A percentile compares a stretch with the other conserved stretches of the same genome.
These are phyloP conservation scores for Anisognathus igniventris DNA, from an alignment of 2,797 vertebrate genomes.

Conservation along the genomic window DNA sequence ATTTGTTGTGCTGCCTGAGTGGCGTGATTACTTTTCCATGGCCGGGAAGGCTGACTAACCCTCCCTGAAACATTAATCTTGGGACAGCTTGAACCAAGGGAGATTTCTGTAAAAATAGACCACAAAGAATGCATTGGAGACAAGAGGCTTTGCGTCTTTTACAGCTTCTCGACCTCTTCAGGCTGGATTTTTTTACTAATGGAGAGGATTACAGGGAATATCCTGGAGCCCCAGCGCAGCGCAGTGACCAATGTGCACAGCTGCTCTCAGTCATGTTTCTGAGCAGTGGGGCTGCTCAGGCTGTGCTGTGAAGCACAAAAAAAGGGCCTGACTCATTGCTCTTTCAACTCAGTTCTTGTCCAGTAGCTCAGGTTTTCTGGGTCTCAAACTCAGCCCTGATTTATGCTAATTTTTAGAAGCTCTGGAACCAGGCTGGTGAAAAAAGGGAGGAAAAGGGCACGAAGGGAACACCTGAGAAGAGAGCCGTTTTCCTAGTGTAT, in stretches of 20 bases:
- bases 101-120: conserved; percentile 38
- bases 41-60: neutral
- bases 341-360: neutral
- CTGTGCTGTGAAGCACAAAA: neutral
- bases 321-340: neutral
- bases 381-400: neutral
- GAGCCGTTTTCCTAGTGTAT: neutral
- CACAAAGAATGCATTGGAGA: neutral
- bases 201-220: conserved; percentile 5
- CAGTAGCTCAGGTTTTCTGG: neutral
- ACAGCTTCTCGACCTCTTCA: conserved; percentile 33
- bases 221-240: neutral
- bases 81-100: conserved; percentile 14
- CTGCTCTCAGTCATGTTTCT: neutral
- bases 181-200: neutral
- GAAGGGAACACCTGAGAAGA: neutral
- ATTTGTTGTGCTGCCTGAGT: neutral
- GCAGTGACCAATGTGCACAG: neutral
- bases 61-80: conserved; percentile 8
- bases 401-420: neutral
- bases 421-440: neutral
- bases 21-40: neutral
- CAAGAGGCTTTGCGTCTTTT: neutral
- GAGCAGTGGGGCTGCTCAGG: neutral
- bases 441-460: neutral